phyloP scores from a whole-genome alignment of 1,140 invertebrate genomes.

The Mizuhopecten yessoensis region DNA sequence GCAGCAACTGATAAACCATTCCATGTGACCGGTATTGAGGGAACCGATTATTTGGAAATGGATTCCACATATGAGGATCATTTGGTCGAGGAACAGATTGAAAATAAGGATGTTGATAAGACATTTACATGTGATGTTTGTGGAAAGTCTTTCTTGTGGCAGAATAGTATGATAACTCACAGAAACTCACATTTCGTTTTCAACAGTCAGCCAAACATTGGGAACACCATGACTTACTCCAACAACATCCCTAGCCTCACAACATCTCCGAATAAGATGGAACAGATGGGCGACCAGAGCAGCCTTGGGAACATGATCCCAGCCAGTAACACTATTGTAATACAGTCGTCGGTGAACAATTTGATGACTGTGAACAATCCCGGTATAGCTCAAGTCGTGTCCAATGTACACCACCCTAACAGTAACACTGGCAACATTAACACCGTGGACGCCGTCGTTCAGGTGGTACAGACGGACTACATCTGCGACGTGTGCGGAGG shows the following conservation, averaged over 20 bases:
- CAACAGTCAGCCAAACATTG: not conserved
- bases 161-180: not conserved
- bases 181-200: not conserved
- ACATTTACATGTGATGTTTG: not conserved
- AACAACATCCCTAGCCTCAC: not conserved
- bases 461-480: not conserved
- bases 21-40: not conserved
- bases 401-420: not conserved
- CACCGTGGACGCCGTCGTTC: not conserved
- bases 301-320: not conserved
- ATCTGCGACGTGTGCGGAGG: not conserved
- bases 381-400: no score
- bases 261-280: not conserved
- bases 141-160: slow-evolving; percentile 4
- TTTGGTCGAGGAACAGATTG: not conserved
- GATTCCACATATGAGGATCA: not conserved
- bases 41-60: not conserved
- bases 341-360: not conserved
- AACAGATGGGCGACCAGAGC: not conserved
- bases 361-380: not conserved
- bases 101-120: not conserved
- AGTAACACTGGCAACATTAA: not conserved
- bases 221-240: slow-evolving; percentile 6
- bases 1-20: not conserved
- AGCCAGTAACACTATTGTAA: not conserved